Evolutionary conservation across 2,797 vertebrate species (phyloP), one percentile per base, ranked within the genome.

Genomic region (Danio aesculapii): DNA sequence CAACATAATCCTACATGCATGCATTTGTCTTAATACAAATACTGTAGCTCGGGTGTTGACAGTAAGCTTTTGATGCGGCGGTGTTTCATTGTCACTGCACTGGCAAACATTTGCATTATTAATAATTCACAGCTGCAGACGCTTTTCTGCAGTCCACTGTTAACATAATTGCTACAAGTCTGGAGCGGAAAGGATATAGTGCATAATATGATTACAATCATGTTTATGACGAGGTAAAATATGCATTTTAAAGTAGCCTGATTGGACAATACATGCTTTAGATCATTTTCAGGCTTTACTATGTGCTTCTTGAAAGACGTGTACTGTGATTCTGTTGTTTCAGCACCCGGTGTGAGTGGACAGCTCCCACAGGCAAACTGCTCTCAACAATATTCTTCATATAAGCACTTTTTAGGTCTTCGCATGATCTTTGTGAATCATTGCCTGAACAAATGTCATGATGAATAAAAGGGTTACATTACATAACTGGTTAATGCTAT

Each of bases 311-410:
- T 81, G 52, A 8, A 2, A 52, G 21, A 11, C 9, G 3, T 52
- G 21, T 52, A 17, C 10, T 13, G 11, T 57, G 69, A 19, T 50
- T 41, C 6, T 44, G 12, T 61, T 50, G 12, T 50, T 62, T 90
- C 89, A 91, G 88, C 81, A 90, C 90, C 79, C 17, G 0, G 8
- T 0, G 1, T 43, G 88, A 1, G 88, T 30, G 30, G 83, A 90
- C 78, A 90, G 90, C 86, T 88, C 88, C 86, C 2, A 1, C 52
- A n/a, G 21, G n/a, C 12, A 12, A 39, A 62, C 59, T 1, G 11
- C 13, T 11, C 4, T 44, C 30, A 8, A 6, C 46, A 17, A 66
- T 39, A 21, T 8, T 68, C 49, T 44, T 49, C 12, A 61, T 47
- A 44, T 30, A 16, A 53, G 9, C 21, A 43, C 44, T 47, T 68